phyloP scores from a whole-genome alignment of 2,888 invertebrate genomes.

The Serrognathus titanus region DNA sequence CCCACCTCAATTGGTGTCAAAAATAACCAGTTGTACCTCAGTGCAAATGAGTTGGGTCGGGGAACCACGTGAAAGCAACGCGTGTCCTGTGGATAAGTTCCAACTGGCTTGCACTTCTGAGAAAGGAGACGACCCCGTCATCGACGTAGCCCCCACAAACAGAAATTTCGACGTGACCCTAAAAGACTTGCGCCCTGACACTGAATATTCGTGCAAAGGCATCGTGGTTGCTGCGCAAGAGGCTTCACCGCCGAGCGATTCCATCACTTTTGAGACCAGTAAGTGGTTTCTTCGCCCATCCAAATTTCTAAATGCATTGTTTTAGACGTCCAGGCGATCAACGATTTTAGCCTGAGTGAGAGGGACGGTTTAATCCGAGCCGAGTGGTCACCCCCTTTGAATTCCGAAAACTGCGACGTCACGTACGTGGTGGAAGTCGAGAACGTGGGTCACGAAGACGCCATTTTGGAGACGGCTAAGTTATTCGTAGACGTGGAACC shows the following conservation, averaged over 20 bases:
- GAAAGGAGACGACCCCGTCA: conserved; percentile 2
- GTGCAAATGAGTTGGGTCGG: conserved; percentile 16
- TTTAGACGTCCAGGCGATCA: conserved; percentile 11
- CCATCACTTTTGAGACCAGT: conserved; percentile 14
- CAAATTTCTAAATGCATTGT: neutral
- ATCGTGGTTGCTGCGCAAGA: conserved; percentile 11
- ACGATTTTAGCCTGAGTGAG: conserved; percentile 3
- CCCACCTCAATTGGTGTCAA: conserved; percentile 3
- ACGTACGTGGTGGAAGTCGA: conserved; percentile 11
- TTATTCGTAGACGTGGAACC: neutral
- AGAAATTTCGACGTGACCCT: conserved; percentile 12
- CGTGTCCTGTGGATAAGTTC: conserved; percentile 11
- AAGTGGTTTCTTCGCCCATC: neutral
- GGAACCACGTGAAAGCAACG: conserved; percentile 8
- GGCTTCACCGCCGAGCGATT: conserved; percentile 11
- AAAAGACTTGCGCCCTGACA: conserved; percentile 7
- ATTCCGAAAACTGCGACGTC: conserved; percentile 15
- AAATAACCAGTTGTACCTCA: conserved; percentile 15
- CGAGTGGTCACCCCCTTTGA: conserved; percentile 12
- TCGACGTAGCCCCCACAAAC: neutral
- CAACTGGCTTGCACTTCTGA: conserved; percentile 13
- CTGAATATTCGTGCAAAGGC: conserved; percentile 12
- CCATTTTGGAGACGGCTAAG: conserved; percentile 10
- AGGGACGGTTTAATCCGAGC: conserved; percentile 4
- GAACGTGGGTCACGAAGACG: conserved; percentile 8